A percentile compares a stretch with the other conserved stretches of the same genome.
Conservation (phyloP, 2,888 invertebrate genomes). For the Ophion ellenae region DNA sequence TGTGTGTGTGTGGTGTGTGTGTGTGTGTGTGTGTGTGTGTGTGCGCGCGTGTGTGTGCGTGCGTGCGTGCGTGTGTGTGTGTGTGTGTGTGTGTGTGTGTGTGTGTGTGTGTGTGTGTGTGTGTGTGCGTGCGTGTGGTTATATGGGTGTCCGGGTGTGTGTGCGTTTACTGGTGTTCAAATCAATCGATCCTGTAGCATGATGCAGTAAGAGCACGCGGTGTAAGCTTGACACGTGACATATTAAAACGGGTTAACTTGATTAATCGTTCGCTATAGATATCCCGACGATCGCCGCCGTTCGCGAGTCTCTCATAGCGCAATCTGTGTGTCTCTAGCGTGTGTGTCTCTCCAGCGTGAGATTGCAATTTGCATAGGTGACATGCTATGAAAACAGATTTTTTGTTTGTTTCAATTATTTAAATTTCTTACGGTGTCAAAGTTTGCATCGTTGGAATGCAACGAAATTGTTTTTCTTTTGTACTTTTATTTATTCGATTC, state of each 20-base stretch:
- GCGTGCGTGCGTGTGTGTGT: too few species aligned
- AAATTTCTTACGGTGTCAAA: not conserved
- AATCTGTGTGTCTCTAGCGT: not conserved
- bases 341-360: not conserved
- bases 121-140: not conserved
- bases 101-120: not conserved
- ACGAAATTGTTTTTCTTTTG: not conserved
- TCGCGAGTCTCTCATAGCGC: slow-evolving; percentile 17
- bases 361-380: not conserved
- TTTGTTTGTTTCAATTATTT: not conserved
- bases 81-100: not conserved
- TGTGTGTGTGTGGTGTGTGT: too few species aligned
- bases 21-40: too few species aligned
- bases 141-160: not conserved
- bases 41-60: too few species aligned
- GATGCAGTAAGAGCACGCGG: slow-evolving; percentile 35
- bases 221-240: slow-evolving; percentile 16
- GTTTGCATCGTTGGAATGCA: not conserved
- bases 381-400: not conserved
- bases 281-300: not conserved
- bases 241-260: slow-evolving; percentile 38
- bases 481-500: not conserved
- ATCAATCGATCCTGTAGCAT: slow-evolving; percentile 38
- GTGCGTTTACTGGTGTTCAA: not conserved
- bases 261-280: slow-evolving; percentile 46